Evolutionary conservation across 2,797 vertebrate genomes (phyloP).

Genomic region (Acomys russatus): DNA sequence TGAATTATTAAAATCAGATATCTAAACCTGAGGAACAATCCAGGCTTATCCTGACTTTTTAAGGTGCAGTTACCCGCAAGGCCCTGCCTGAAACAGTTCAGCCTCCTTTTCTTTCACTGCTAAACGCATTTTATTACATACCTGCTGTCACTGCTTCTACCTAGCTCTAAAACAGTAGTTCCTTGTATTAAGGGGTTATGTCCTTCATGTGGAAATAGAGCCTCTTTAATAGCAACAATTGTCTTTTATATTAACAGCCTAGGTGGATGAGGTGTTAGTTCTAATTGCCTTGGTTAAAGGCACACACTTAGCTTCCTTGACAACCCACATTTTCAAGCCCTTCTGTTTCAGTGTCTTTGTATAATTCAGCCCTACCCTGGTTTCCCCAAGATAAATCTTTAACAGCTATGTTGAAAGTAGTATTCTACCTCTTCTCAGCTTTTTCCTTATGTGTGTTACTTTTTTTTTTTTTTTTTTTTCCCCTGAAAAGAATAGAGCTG

Average conservation of each 20-base stretch:
- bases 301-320: neutral
- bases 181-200: neutral
- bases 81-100: neutral
- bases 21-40: slow-evolving; percentile 58
- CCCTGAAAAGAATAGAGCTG: neutral
- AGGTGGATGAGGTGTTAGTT: neutral
- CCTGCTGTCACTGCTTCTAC: neutral
- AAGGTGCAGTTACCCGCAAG: neutral
- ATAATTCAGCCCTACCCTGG: neutral
- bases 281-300: neutral
- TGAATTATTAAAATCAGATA: slow-evolving; percentile 42
- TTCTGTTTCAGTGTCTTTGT: slow-evolving; percentile 5
- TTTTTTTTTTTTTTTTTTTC: slow-evolving; percentile 22
- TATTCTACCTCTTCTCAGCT: neutral
- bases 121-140: neutral
- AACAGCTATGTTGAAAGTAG: neutral
- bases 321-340: neutral
- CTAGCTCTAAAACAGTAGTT: slow-evolving; percentile 26
- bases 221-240: neutral
- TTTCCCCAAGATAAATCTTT: neutral
- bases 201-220: neutral
- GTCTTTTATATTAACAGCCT: neutral
- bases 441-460: neutral
- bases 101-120: neutral
- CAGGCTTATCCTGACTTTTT: slow-evolving; percentile 2